Conservation (phyloP, 2,797 vertebrate species). For the Fringilla coelebs region DNA sequence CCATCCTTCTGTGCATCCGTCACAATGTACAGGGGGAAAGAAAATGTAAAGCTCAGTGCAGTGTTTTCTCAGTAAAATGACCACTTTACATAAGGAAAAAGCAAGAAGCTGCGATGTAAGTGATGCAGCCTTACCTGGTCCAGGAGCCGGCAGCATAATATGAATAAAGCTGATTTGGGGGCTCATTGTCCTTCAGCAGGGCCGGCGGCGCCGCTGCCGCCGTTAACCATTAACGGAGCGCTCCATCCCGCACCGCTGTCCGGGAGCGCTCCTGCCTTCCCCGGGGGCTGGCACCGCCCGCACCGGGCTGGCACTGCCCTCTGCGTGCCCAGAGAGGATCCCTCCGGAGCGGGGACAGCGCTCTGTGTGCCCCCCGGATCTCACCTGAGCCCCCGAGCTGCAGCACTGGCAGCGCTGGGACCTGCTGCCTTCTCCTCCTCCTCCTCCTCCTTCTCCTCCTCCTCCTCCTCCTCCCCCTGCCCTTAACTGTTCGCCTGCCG, state of each 20-base stretch:
- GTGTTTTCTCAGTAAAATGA: not conserved
- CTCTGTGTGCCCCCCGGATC: not conserved
- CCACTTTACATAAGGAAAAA: not conserved
- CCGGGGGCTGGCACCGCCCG: too few species aligned
- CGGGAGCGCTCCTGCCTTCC: too few species aligned
- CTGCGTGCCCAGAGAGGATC: too few species aligned
- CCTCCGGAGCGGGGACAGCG: not conserved
- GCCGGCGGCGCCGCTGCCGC: not conserved
- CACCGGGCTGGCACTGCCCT: too few species aligned
- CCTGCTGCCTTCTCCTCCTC: not conserved
- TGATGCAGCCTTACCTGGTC: not conserved
- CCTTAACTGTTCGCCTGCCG: slow-evolving; percentile 49
- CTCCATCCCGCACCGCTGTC: not conserved
- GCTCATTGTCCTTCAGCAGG: slow-evolving; percentile 44
- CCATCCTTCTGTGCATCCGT: not conserved
- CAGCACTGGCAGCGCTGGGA: not conserved
- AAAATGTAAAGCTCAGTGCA: not conserved
- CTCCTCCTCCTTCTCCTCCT: not conserved
- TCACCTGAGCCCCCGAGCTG: not conserved
- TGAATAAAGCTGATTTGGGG: not conserved
- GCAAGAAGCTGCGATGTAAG: not conserved
- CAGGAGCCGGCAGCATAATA: not conserved
- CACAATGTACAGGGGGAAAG: not conserved
- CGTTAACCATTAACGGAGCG: slow-evolving; percentile 12
- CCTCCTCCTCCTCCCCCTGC: not conserved